Base-by-base conservation (phyloP, 2,797 vertebrate species). In the Clarias platycephalus region DNA sequence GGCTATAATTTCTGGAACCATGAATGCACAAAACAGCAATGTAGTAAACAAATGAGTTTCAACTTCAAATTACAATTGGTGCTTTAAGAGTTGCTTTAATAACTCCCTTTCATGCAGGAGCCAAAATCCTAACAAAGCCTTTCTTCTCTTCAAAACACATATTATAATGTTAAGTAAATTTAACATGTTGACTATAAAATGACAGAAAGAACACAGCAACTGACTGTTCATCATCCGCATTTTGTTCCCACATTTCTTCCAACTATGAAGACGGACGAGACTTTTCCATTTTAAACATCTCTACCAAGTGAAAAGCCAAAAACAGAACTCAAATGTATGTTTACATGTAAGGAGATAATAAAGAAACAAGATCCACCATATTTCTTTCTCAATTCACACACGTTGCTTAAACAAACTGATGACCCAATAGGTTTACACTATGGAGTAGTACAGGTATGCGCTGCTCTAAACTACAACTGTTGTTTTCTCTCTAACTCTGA, bases 171-270 rank as follows among this genome's bases (percentile, higher is more conserved):
- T 28, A 55, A 74, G 71, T 84, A 63, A 80, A n/a, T 81, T 57
- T 74, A 74, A 72, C 57, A 58, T 67, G 70, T 72, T 75, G 68
- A 74, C 44, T 62, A 66, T 75, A 81, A 85, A 80, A 64, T 80
- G 44, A 57, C 40, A 80, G 31, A 53, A 80, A 63, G 34, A 70
- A 80, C 28, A 63, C 60, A 80, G 58, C 16, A 55, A 55, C 16
- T 81, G 60, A 60, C 40, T 72, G 68, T 55, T 85, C 70, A 81
- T 81, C 58, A 66, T 85, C 44, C 31, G 9, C 24, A 66, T 74
- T 31, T 71, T 18, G 31, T 58, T 71, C 28, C 49, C 22, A 26
- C 53, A 37, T 37, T 70, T 57, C n/a, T 49, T 80, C 78, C 68
- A 66, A 15, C 37, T 74, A 75, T 81, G 68, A 66, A 0, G 26